These are phyloP conservation scores for Aselliscus stoliczkanus DNA, from an alignment of 2,797 vertebrate genomes.

Conservation along the genomic window DNA sequence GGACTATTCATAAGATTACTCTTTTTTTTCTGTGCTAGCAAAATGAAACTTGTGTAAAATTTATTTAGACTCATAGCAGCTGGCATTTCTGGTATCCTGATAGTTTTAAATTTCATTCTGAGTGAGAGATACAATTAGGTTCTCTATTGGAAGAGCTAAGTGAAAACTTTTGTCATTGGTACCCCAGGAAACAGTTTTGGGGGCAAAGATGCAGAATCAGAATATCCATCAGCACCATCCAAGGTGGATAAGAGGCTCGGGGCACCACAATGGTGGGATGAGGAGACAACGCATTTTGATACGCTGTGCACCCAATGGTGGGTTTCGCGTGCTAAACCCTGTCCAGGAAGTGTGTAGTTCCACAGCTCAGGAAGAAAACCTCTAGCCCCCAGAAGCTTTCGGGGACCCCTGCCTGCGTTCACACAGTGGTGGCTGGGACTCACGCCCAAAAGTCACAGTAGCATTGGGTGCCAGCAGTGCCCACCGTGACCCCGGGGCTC, in stretches of 20 bases:
- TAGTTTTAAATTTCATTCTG: slow-evolving; percentile 82
- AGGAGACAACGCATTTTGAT: slow-evolving; percentile 60
- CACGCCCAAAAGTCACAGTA: neutral
- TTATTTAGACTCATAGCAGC: slow-evolving; percentile 78
- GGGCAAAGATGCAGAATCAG: slow-evolving; percentile 77
- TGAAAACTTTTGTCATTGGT: slow-evolving; percentile 77
- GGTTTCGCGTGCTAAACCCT: neutral
- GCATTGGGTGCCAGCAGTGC: fast-evolving
- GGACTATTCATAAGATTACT: slow-evolving; percentile 58
- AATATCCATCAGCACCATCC: slow-evolving; percentile 77
- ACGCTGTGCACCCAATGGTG: neutral
- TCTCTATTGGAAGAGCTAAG: slow-evolving; percentile 77
- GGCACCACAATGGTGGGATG: slow-evolving; percentile 50
- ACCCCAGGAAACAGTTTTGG: slow-evolving; percentile 76
- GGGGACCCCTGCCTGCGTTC: neutral
- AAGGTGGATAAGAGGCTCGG: slow-evolving; percentile 63
- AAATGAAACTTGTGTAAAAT: slow-evolving; percentile 77
- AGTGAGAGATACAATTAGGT: slow-evolving; percentile 76
- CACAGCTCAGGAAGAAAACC: fast-evolving
- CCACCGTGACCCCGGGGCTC: neutral
- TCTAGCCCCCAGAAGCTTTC: neutral
- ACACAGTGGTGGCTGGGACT: fast-evolving
- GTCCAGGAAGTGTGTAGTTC: fast-evolving
- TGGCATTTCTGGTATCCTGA: slow-evolving; percentile 80
- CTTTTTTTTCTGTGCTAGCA: slow-evolving; percentile 62